Evolutionary conservation across 1,140 invertebrate species (phyloP).

Genomic region (Chlorops oryzae): DNA sequence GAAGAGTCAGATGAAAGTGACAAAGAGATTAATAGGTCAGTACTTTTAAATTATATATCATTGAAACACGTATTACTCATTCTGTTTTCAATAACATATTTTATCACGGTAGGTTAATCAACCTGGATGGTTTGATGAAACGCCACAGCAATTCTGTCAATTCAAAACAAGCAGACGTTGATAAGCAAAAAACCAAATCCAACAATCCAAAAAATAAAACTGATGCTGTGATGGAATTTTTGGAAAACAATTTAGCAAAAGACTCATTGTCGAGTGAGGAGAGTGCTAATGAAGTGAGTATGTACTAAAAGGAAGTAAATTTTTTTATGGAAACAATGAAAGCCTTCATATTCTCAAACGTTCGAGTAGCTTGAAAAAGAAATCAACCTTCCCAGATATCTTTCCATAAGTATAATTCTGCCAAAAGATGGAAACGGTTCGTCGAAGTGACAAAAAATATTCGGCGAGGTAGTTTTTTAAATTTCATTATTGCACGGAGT

Average conservation of each 20-base stretch:
- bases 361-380: too few relatives aligned
- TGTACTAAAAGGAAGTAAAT: constrained; percentile 7
- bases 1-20: constrained; percentile 25
- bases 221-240: constrained; percentile 16
- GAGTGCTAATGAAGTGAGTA: constrained; percentile 28
- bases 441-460: too few relatives aligned
- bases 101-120: constrained; percentile 29
- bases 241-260: constrained; percentile 16
- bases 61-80: background rate
- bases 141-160: constrained; percentile 8
- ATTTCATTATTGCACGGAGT: too few relatives aligned
- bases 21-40: constrained; percentile 36
- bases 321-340: background rate
- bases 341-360: too few relatives aligned
- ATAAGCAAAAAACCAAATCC: constrained; percentile 15
- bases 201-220: constrained; percentile 12
- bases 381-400: too few relatives aligned
- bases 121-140: constrained; percentile 27
- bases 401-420: too few relatives aligned
- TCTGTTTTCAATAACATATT: background rate
- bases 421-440: too few relatives aligned
- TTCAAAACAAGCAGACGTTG: constrained; percentile 4
- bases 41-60: background rate
- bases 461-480: too few relatives aligned
- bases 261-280: constrained; percentile 12